phyloP scores from a whole-genome alignment of 2,888 invertebrate genomes.

The Cheilosia impressa region DNA sequence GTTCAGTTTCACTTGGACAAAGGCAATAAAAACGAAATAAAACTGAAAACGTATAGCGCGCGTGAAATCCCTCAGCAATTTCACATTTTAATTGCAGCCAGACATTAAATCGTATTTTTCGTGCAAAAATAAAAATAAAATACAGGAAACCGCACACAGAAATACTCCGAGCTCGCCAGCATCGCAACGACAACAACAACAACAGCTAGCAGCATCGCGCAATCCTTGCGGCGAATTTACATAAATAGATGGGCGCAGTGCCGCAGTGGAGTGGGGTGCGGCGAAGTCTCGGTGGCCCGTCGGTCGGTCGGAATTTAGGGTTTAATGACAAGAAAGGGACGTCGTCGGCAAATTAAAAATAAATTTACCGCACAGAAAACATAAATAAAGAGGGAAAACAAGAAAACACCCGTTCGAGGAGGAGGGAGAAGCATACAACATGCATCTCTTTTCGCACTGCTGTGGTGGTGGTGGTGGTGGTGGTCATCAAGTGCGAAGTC shows the following conservation, averaged over 20 bases:
- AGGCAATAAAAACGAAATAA: slow-evolving; percentile 42
- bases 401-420: background rate
- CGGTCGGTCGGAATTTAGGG: slow-evolving; percentile 52
- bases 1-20: slow-evolving; percentile 48
- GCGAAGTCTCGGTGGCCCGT: slow-evolving; percentile 1
- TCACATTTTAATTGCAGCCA: slow-evolving; percentile 68
- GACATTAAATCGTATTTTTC: slow-evolving; percentile 58
- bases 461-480: slow-evolving; percentile 31
- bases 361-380: slow-evolving; percentile 43
- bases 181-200: background rate
- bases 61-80: slow-evolving; percentile 60
- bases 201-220: slow-evolving; percentile 9
- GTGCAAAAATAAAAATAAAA: slow-evolving; percentile 32
- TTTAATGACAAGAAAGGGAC: slow-evolving; percentile 67
- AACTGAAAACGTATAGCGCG: slow-evolving; percentile 29
- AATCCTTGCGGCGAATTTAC: slow-evolving; percentile 51
- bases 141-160: slow-evolving; percentile 60
- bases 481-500: slow-evolving; percentile 64
- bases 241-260: slow-evolving; percentile 55
- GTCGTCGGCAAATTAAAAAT: slow-evolving; percentile 65
- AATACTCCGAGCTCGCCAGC: slow-evolving; percentile 34
- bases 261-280: slow-evolving; percentile 8
- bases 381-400: background rate
- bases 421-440: no score
- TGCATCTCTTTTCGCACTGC: background rate